phyloP scores from a whole-genome alignment of 2,888 invertebrate species.

The Carcina quercana region DNA sequence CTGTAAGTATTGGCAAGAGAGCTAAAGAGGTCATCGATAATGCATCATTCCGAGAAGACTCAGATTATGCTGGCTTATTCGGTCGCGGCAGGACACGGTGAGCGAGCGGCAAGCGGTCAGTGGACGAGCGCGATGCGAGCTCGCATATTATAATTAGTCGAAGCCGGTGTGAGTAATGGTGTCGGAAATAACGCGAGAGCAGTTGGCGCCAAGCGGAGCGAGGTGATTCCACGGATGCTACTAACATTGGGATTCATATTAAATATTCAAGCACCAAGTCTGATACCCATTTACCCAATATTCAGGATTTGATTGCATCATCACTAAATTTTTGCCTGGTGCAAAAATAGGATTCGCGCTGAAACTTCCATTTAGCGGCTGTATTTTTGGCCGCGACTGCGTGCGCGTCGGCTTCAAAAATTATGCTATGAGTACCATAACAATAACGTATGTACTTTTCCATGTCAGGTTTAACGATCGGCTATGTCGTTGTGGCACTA shows the following conservation, averaged over 20 bases:
- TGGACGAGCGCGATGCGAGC: conserved; percentile 47
- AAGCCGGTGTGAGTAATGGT: conserved; percentile 68
- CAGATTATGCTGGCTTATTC: conserved; percentile 6
- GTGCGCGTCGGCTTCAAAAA: too few species aligned
- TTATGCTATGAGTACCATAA: too few species aligned
- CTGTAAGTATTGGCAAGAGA: not conserved
- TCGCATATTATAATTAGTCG: conserved; percentile 69
- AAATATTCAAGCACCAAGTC: conserved; percentile 19
- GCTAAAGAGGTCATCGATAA: not conserved
- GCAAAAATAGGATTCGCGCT: too few species aligned
- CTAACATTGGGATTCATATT: not conserved
- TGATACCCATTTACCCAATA: conserved; percentile 12
- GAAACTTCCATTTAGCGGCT: too few species aligned
- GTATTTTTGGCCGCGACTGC: too few species aligned
- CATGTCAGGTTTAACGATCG: too few species aligned
- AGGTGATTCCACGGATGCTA: conserved; percentile 2
- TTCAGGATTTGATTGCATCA: too few species aligned
- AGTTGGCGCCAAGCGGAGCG: conserved; percentile 57
- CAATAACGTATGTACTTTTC: too few species aligned
- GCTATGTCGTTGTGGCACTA: too few species aligned
- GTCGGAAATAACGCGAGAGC: conserved; percentile 66
- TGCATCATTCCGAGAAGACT: conserved; percentile 16
- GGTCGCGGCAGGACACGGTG: not conserved
- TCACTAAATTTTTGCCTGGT: too few species aligned
- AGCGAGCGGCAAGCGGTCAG: conserved; percentile 33